These are phyloP conservation scores for Brachionus manjavacas DNA, from an alignment of 1,140 invertebrate species.

Conservation along the genomic window DNA sequence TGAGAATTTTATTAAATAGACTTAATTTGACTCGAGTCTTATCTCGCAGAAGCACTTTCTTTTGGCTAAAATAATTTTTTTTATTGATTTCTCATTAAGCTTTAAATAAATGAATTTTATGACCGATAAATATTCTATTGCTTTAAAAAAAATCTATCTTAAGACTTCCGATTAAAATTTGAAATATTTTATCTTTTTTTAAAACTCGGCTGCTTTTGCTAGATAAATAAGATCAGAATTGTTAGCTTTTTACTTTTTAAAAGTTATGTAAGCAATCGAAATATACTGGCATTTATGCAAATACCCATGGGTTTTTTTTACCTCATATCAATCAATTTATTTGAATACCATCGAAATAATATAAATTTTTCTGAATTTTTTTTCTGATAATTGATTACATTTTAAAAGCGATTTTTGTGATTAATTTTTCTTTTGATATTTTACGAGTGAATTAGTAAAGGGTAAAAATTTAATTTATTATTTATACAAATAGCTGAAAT, in stretches of 20 bases:
- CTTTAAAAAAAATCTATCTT: neutral
- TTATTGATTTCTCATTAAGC: neutral
- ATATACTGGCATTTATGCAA: neutral
- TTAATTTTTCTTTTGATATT: slow-evolving; percentile 1
- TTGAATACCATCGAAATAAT: neutral
- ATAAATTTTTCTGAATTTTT: neutral
- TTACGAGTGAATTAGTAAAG: neutral
- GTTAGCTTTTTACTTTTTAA: neutral
- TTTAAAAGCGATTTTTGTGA: neutral
- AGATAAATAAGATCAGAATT: neutral
- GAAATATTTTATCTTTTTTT: no score
- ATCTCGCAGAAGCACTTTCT: neutral
- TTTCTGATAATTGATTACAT: neutral
- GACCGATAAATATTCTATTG: neutral
- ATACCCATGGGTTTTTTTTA: neutral
- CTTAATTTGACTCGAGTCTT: neutral
- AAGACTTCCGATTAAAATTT: no score
- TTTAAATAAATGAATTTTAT: neutral
- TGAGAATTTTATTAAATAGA: neutral
- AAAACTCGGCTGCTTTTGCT: neutral
- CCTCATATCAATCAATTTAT: neutral
- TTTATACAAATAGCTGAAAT: neutral
- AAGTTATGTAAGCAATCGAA: neutral
- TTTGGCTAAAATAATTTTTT: neutral
- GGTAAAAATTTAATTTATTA: neutral